Conservation (phyloP, 2,113 vertebrate genomes). For the Peromyscus californicus region DNA sequence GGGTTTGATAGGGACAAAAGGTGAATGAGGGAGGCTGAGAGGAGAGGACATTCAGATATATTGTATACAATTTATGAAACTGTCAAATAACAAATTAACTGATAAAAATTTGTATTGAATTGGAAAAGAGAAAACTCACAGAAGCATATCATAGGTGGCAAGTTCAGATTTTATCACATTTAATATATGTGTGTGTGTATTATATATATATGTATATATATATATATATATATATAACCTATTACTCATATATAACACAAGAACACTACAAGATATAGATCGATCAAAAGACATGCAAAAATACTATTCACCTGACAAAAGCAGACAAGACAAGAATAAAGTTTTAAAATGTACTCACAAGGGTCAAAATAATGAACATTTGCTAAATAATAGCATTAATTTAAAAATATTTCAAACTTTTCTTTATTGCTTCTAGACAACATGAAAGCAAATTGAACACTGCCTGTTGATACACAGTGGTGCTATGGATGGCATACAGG, state of each 20-base stretch:
- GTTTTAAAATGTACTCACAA: background rate
- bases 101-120: conserved; percentile 6
- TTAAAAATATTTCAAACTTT: conserved; percentile 20
- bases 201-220: background rate
- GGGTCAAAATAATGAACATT: background rate
- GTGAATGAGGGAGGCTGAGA: background rate
- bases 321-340: background rate
- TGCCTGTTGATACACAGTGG: background rate
- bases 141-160: background rate
- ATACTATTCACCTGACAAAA: background rate
- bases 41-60: background rate
- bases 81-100: background rate
- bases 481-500: background rate
- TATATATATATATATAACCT: background rate
- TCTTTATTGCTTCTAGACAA: background rate
- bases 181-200: background rate
- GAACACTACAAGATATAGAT: background rate
- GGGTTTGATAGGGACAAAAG: background rate
- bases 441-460: background rate
- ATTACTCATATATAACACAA: background rate
- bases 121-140: conserved; percentile 8
- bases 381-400: background rate
- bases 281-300: background rate
- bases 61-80: background rate
- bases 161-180: background rate